Evolutionary conservation across 2,888 invertebrate genomes (phyloP).

Genomic region (Monoplex corrugatus): DNA sequence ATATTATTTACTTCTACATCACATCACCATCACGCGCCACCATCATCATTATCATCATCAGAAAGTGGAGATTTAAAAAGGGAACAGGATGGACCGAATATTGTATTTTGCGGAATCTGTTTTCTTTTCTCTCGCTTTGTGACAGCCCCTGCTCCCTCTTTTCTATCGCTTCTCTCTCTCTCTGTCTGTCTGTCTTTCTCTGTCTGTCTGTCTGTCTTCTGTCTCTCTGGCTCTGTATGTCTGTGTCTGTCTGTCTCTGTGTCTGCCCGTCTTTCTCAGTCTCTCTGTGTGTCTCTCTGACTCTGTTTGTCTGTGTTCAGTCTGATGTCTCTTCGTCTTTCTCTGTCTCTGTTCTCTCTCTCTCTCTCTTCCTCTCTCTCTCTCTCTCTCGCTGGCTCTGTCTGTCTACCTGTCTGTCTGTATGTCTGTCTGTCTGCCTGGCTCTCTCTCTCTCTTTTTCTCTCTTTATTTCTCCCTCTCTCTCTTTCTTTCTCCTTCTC

Average conservation of each 20-base stretch:
- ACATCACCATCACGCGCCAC: no score
- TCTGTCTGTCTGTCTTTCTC: neutral
- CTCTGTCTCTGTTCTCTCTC: neutral
- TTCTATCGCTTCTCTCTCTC: no score
- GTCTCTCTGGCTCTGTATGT: neutral
- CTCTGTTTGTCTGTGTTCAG: no score
- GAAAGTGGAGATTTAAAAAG: no score
- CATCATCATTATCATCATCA: no score
- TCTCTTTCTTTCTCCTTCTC: neutral
- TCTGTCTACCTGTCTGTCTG: neutral
- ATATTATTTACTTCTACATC: no score
- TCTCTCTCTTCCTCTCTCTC: neutral
- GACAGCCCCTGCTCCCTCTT: no score
- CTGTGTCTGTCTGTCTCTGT: neutral
- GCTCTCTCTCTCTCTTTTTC: conserved; percentile 23
- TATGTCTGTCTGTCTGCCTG: neutral
- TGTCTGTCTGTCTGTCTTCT: no score
- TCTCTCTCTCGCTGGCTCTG: neutral
- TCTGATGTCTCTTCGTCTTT: neutral
- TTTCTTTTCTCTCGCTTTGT: no score
- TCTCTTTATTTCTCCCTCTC: conserved; percentile 8
- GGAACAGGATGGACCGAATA: no score
- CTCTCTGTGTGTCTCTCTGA: no score
- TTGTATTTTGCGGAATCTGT: no score
- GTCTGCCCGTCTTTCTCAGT: neutral